Percentiles rank a stretch among this genome's conserved stretches.
These are phyloP conservation scores for Mimachlamys varia DNA, from an alignment of 2,888 invertebrate species.

Conservation along the genomic window DNA sequence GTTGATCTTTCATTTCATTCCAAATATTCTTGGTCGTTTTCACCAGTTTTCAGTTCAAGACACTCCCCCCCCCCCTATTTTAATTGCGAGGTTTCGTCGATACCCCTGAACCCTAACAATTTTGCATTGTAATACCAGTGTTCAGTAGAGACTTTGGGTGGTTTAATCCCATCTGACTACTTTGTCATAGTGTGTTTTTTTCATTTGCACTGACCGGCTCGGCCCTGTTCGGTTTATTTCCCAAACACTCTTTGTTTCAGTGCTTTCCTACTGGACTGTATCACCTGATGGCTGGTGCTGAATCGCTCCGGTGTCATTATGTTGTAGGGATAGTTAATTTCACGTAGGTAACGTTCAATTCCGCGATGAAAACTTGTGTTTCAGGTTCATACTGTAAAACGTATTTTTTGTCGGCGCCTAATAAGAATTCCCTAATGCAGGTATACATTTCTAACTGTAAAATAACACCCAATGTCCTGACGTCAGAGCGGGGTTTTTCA, in stretches of 20 bases:
- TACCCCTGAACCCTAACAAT: neutral
- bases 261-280: neutral
- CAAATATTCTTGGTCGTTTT: no score
- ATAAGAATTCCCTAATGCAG: neutral
- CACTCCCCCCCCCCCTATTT: no score
- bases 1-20: no score
- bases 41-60: no score
- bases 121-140: neutral
- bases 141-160: neutral
- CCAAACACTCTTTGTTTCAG: neutral
- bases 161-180: neutral
- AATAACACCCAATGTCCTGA: neutral
- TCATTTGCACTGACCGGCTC: neutral
- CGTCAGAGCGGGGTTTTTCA: no score
- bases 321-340: conserved; percentile 31
- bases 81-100: no score
- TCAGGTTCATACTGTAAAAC: conserved; percentile 49
- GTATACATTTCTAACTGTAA: no score
- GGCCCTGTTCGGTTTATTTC: neutral
- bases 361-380: conserved; percentile 39
- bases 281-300: conserved; percentile 12
- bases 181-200: no score
- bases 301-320: neutral
- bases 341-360: conserved; percentile 44
- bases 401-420: neutral